Evolutionary conservation across 2,113 vertebrate genomes (phyloP), one percentile per base, ranked within the genome.

Genomic region (Dromaius novaehollandiae): DNA sequence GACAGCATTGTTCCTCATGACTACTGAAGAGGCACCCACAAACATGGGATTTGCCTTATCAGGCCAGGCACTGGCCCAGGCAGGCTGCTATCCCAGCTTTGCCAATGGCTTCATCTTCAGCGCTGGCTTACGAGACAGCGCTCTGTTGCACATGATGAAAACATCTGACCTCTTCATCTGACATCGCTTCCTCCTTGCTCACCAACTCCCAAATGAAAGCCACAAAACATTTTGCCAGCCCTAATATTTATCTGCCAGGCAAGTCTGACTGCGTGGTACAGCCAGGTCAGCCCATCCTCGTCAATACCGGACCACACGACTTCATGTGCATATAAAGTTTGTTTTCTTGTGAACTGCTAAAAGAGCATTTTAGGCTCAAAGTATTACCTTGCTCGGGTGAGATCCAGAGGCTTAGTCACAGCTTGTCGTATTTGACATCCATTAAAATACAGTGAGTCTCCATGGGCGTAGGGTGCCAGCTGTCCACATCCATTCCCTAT

Each of bases 401-500:
- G 99, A 98, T 99, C 99, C 97, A 99, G 98, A 78, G 99, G 99
- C 94, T 99, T 99, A 86, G 99, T 99, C 92, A 99, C 98, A 81
- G 99, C 99, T 98, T 99, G 99, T 97, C 99, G 98, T 97, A 99
- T 98, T 97, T 99, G 99, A 97, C 99, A 99, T 96, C 99, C 99
- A 46, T 99, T 99, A 94, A 99, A 99, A 97, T 99, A 99, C 53
- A 99, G 98, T 0, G 99, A 99, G 97, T 99, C 99, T 95, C 99
- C 99, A 0, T 99, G 99, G 88, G 99, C 99, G 0, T 99, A 99
- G 32, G 99, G 99, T 34, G 99, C 99, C 84, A 99, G 98, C 98
- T 99, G 99, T 69, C 99, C 99, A 80, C 99, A 99, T 91, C 99
- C 99, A 46, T 99, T 99, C 90, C 99, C 99, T 93, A 99, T 99